These are phyloP conservation scores for Charanyca ferruginea DNA, from an alignment of 2,888 invertebrate genomes.

Conservation along the genomic window DNA sequence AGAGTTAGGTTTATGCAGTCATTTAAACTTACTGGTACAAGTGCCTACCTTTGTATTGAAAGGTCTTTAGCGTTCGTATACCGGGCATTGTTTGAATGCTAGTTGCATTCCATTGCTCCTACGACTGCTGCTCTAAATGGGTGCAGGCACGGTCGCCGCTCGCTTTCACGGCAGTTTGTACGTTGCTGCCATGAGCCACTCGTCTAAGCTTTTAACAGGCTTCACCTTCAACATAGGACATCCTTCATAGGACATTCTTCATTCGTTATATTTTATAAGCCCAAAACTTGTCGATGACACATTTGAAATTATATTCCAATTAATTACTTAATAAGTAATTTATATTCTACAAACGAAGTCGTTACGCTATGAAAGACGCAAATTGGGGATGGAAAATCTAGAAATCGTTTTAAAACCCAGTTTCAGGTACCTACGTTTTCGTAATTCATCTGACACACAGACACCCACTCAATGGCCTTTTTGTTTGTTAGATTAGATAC, in stretches of 20 bases:
- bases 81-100: slow-evolving; percentile 71
- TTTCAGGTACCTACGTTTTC: slow-evolving; percentile 2
- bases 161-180: slow-evolving; percentile 66
- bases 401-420: slow-evolving; percentile 17
- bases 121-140: slow-evolving; percentile 71
- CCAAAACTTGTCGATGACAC: not conserved
- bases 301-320: slow-evolving; percentile 6
- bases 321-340: slow-evolving; percentile 7
- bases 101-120: slow-evolving; percentile 72
- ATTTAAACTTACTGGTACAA: slow-evolving; percentile 28
- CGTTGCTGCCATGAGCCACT: slow-evolving; percentile 57
- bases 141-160: slow-evolving; percentile 68
- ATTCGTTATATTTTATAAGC: not conserved
- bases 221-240: slow-evolving; percentile 38
- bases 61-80: slow-evolving; percentile 61
- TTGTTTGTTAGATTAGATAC: not conserved
- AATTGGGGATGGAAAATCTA: slow-evolving; percentile 36
- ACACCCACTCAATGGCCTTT: not conserved
- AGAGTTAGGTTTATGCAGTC: slow-evolving; percentile 5
- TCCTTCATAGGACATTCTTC: not conserved
- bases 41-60: slow-evolving; percentile 58
- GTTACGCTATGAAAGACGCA: slow-evolving; percentile 19
- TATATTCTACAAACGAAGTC: slow-evolving; percentile 24
- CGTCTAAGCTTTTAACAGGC: slow-evolving; percentile 65
- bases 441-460: slow-evolving; percentile 2